Conservation (phyloP, 1,140 invertebrate genomes). For the Drosophila guanche region DNA sequence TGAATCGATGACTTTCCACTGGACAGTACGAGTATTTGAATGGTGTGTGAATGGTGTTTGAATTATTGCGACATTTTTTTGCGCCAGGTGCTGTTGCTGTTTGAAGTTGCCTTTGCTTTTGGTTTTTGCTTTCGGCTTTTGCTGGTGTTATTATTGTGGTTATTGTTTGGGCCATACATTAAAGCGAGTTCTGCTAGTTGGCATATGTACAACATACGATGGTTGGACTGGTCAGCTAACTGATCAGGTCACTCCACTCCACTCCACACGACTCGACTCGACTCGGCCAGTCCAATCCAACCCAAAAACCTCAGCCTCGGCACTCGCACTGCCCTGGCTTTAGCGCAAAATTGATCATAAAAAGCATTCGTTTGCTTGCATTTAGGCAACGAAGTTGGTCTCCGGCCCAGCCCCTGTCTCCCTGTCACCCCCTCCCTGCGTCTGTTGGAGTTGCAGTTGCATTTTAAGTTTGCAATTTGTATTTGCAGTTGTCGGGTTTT, state of each 20-base stretch:
- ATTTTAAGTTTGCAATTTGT: slow-evolving; percentile 21
- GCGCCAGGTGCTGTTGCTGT: slow-evolving; percentile 39
- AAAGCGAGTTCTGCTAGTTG: slow-evolving; percentile 50
- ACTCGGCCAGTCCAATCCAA: slow-evolving; percentile 1
- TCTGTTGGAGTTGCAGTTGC: slow-evolving; percentile 33
- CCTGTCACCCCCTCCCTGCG: slow-evolving; percentile 7
- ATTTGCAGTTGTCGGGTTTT: slow-evolving; percentile 61
- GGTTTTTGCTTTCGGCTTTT: no score
- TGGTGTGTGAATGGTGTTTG: slow-evolving; percentile 19
- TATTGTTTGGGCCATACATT: slow-evolving; percentile 38
- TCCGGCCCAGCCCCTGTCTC: neutral
- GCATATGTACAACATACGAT: neutral
- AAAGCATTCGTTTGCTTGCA: slow-evolving; percentile 65
- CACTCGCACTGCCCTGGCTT: neutral
- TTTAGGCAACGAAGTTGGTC: slow-evolving; percentile 35
- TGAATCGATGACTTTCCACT: slow-evolving; percentile 15
- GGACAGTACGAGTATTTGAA: slow-evolving; percentile 1
- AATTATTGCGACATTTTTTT: slow-evolving; percentile 42
- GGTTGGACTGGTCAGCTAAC: slow-evolving; percentile 33
- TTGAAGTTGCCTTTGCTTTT: neutral
- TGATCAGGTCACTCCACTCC: slow-evolving; percentile 49
- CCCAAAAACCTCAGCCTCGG: slow-evolving; percentile 1
- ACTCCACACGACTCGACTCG: slow-evolving; percentile 6
- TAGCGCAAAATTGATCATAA: slow-evolving; percentile 59
- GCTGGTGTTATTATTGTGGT: slow-evolving; percentile 15